These are phyloP conservation scores for Apaloderma vittatum DNA, from an alignment of 2,113 vertebrate species.

Conservation along the genomic window DNA sequence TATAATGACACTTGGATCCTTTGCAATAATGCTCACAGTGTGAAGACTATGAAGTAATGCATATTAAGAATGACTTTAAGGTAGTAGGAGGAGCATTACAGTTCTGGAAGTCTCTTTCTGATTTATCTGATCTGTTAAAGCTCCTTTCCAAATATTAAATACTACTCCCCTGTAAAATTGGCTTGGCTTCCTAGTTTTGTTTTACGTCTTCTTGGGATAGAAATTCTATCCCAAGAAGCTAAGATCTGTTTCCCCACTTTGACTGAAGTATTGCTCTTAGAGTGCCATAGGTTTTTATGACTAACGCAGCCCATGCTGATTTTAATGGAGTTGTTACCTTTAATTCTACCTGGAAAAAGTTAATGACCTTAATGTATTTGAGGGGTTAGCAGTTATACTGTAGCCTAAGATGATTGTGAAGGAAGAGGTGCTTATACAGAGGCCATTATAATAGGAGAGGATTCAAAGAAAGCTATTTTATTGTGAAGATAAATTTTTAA, in stretches of 20 bases:
- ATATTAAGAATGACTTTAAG: background rate
- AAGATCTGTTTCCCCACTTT: fast-evolving
- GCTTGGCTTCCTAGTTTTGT: background rate
- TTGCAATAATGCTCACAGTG: background rate
- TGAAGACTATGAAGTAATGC: background rate
- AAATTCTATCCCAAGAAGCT: too few species aligned
- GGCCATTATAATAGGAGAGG: background rate
- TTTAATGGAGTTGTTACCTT: background rate
- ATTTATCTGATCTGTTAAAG: background rate
- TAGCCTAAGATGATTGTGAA: background rate
- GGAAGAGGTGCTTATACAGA: background rate
- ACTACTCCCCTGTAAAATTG: background rate
- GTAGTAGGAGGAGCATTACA: background rate
- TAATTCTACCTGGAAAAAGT: background rate
- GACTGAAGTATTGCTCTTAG: background rate
- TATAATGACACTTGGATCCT: background rate
- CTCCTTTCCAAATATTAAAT: background rate
- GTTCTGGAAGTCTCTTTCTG: background rate
- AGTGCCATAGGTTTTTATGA: background rate
- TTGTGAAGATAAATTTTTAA: background rate
- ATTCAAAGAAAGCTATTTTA: background rate
- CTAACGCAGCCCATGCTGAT: background rate
- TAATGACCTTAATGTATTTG: background rate
- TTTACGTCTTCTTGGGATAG: background rate
- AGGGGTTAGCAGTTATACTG: background rate